phyloP scores from a whole-genome alignment of 1,140 invertebrate genomes.

The Anastrepha obliqua region DNA sequence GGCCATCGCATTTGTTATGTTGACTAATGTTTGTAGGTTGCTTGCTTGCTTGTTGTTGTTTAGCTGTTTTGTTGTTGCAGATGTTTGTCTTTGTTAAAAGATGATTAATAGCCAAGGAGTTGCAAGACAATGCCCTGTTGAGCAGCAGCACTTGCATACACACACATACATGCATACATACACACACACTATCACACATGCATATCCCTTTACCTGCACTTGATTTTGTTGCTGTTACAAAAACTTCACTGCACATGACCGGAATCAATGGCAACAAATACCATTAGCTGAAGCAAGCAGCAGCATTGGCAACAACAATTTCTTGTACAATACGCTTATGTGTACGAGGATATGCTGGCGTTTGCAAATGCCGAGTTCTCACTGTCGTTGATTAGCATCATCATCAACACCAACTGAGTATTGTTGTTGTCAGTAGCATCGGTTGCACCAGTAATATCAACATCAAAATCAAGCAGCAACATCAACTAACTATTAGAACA shows the following conservation, averaged over 20 bases:
- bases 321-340: background rate
- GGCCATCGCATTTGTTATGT: background rate
- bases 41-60: background rate
- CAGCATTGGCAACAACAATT: background rate
- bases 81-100: slow-evolving; percentile 30
- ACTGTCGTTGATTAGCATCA: slow-evolving; percentile 13
- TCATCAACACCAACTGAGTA: background rate
- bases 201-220: background rate
- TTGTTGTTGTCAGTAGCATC: background rate
- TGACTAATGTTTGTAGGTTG: background rate
- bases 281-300: background rate
- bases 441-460: background rate
- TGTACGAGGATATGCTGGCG: background rate
- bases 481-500: no score
- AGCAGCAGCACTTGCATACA: background rate
- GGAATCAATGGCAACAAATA: background rate
- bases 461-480: no score
- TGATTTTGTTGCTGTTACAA: background rate
- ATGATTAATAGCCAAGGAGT: slow-evolving; percentile 30
- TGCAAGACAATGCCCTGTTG: background rate
- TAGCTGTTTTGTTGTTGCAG: background rate
- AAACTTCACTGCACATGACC: background rate
- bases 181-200: background rate
- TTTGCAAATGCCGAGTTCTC: background rate
- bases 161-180: no score